phyloP scores from a whole-genome alignment of 2,888 invertebrate species.

The Mayetiola destructor region DNA sequence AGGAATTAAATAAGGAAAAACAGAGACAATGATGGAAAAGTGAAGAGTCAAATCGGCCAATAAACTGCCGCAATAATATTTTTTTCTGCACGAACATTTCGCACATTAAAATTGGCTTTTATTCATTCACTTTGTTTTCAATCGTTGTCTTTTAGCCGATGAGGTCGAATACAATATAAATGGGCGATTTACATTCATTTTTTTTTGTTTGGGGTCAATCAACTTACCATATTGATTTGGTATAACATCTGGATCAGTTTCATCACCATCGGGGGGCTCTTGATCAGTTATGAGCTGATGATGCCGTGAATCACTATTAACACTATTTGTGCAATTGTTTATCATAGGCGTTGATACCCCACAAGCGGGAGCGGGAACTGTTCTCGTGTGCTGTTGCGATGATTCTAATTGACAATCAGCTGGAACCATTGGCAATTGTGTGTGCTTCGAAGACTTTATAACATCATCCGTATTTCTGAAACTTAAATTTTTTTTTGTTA shows the following conservation, averaged over 20 bases:
- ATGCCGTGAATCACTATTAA: slow-evolving; percentile 39
- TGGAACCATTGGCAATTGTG: slow-evolving; percentile 33
- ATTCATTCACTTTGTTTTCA: too few species aligned
- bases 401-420: slow-evolving; percentile 36
- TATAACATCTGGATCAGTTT: slow-evolving; percentile 76
- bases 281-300: slow-evolving; percentile 31
- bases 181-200: neutral
- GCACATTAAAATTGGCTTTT: too few species aligned
- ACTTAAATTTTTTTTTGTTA: too few species aligned
- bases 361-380: slow-evolving; percentile 21
- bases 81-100: too few species aligned
- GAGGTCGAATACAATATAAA: too few species aligned
- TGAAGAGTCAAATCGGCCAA: too few species aligned
- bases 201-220: neutral
- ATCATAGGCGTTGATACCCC: slow-evolving; percentile 27
- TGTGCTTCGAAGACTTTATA: slow-evolving; percentile 35
- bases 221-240: slow-evolving; percentile 72
- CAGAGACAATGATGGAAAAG: too few species aligned
- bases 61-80: too few species aligned
- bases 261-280: slow-evolving; percentile 35
- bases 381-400: slow-evolving; percentile 32
- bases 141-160: too few species aligned
- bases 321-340: slow-evolving; percentile 26
- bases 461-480: slow-evolving; percentile 32
- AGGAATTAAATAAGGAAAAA: too few species aligned